Evolutionary conservation across 2,888 invertebrate genomes (phyloP).

Genomic region (Drosophila setosimentum): DNA sequence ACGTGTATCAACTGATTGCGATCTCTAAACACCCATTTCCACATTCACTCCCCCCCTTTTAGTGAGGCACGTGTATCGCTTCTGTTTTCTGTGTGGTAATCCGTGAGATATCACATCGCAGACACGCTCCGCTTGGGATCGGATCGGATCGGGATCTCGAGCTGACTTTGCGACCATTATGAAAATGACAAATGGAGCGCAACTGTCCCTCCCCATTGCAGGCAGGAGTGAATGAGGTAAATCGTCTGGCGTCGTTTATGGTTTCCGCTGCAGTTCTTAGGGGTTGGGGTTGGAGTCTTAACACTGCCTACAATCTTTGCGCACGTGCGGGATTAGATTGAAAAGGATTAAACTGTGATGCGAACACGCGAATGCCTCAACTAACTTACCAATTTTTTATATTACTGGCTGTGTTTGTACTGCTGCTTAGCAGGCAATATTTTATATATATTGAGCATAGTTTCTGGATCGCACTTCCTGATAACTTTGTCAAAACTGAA

Average conservation of each 20-base stretch:
- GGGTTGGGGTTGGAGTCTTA: conserved; percentile 4
- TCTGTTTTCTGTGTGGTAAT: conserved; percentile 54
- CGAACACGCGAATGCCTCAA: conserved; percentile 36
- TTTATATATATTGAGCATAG: not conserved
- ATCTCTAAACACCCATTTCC: conserved; percentile 38
- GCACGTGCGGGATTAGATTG: conserved; percentile 67
- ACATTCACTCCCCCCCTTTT: not conserved
- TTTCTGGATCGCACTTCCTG: not conserved
- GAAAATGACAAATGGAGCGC: conserved; percentile 78
- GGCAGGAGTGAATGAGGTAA: conserved; percentile 37
- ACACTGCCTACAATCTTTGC: conserved; percentile 25
- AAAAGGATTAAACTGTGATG: conserved; percentile 65
- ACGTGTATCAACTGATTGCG: conserved; percentile 52
- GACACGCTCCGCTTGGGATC: conserved; percentile 57
- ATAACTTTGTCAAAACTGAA: not conserved
- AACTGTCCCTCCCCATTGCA: conserved; percentile 50
- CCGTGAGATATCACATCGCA: conserved; percentile 52
- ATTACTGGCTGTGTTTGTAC: conserved; percentile 9
- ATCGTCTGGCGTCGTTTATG: conserved; percentile 59
- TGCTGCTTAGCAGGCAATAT: not conserved
- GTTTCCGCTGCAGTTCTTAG: conserved; percentile 43
- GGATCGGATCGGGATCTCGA: conserved; percentile 5
- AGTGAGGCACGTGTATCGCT: conserved; percentile 48
- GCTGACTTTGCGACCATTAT: conserved; percentile 68
- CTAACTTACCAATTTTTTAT: not conserved